phyloP scores from a whole-genome alignment of 2,797 vertebrate genomes.

The Knipowitschia caucasica region DNA sequence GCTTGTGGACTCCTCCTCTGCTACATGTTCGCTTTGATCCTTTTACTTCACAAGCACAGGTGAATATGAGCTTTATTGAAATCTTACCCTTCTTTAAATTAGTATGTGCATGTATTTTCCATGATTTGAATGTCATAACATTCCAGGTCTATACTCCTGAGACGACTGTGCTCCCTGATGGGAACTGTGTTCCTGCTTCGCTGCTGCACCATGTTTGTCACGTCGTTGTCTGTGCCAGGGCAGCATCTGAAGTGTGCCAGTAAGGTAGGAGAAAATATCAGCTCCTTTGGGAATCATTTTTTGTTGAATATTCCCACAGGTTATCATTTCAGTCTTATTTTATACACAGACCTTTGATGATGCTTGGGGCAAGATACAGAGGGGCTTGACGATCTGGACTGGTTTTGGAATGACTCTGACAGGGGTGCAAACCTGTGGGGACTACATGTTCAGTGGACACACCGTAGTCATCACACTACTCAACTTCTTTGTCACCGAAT shows the following conservation, averaged over 20 bases:
- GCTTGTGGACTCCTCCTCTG: constrained; percentile 95
- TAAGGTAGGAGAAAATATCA: constrained; percentile 78
- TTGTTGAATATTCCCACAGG: background rate
- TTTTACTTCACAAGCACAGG: constrained; percentile 97
- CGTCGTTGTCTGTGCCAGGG: constrained; percentile 95
- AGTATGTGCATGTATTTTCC: background rate
- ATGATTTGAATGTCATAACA: constrained; percentile 36
- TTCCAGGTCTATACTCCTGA: constrained; percentile 86
- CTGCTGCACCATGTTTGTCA: constrained; percentile 98
- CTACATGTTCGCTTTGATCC: constrained; percentile 92
- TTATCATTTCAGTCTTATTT: constrained; percentile 11
- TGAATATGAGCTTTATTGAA: constrained; percentile 47
- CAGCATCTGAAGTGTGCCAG: constrained; percentile 97
- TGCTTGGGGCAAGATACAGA: constrained; percentile 91
- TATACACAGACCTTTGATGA: constrained; percentile 85
- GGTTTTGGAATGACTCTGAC: constrained; percentile 98
- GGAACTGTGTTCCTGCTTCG: constrained; percentile 98
- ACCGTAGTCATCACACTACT: constrained; percentile 97
- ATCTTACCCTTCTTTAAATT: background rate
- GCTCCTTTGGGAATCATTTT: constrained; percentile 11
- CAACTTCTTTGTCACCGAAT: constrained; percentile 99
- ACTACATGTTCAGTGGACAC: constrained; percentile 99
- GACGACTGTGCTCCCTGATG: constrained; percentile 95
- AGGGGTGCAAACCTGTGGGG: constrained; percentile 95
- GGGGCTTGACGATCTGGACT: constrained; percentile 96